Conservation (phyloP, 2,888 invertebrate genomes). For the Mechanitis messenoides region DNA sequence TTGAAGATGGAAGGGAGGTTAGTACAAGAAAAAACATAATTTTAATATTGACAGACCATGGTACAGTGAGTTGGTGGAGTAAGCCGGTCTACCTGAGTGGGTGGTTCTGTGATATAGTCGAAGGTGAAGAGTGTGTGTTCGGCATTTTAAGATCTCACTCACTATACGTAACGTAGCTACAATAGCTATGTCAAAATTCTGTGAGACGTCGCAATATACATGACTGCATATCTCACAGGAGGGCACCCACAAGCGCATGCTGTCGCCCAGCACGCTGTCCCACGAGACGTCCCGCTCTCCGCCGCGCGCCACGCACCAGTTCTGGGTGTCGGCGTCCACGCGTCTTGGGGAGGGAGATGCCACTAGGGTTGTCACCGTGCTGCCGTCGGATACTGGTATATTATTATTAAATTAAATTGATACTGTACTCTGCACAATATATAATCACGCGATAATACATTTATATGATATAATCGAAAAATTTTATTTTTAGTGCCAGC, state of each 20-base stretch:
- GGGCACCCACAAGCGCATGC: slow-evolving; percentile 84
- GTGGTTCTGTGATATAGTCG: no score
- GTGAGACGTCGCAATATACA: background rate
- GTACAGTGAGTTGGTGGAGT: no score
- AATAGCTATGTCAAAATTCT: background rate
- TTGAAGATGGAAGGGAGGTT: slow-evolving; percentile 85
- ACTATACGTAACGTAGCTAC: no score
- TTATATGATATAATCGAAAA: background rate
- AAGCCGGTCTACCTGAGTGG: no score
- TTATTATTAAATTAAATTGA: slow-evolving; percentile 5
- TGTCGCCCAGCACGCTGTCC: slow-evolving; percentile 81
- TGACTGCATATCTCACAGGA: slow-evolving; percentile 56
- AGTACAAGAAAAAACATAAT: slow-evolving; percentile 21
- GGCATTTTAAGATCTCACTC: no score
- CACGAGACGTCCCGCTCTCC: slow-evolving; percentile 84
- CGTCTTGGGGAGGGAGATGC: slow-evolving; percentile 89
- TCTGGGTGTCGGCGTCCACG: slow-evolving; percentile 84
- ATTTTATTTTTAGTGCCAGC: slow-evolving; percentile 81
- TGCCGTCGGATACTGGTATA: slow-evolving; percentile 81
- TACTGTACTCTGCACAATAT: background rate
- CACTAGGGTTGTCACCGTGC: slow-evolving; percentile 85
- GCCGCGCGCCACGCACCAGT: slow-evolving; percentile 84
- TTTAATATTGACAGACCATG: background rate
- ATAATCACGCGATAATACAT: no score
- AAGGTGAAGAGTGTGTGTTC: no score